Conservation (phyloP, 1,140 invertebrate species). For the Steinernema khuongi region DNA sequence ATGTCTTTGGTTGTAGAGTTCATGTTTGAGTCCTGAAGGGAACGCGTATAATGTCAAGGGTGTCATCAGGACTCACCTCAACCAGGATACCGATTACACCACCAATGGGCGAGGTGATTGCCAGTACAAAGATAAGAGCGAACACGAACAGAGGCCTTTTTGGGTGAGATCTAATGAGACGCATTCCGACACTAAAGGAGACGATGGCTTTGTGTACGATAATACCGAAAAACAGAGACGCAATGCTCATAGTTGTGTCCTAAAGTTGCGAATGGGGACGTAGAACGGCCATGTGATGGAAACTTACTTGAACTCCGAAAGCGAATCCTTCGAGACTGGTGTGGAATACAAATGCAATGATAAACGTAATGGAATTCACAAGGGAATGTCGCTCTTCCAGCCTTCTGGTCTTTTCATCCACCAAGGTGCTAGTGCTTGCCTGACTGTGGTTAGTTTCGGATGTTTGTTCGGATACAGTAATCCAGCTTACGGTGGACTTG, state of each 20-base stretch:
- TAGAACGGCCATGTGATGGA: conserved; percentile 25
- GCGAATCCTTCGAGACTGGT: conserved; percentile 72
- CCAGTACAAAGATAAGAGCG: conserved; percentile 65
- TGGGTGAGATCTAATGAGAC: conserved; percentile 66
- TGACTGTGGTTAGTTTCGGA: conserved; percentile 18
- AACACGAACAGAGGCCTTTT: conserved; percentile 63
- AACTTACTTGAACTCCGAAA: conserved; percentile 67
- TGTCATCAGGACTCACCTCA: conserved; percentile 26
- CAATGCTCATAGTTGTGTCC: conserved; percentile 54
- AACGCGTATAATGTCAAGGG: conserved; percentile 19
- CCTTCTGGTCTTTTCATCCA: neutral
- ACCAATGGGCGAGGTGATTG: conserved; percentile 67
- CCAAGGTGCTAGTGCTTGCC: neutral
- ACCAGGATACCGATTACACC: conserved; percentile 43
- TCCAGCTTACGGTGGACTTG: conserved; percentile 22
- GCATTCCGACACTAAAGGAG: conserved; percentile 66
- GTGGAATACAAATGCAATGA: conserved; percentile 66
- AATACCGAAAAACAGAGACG: conserved; percentile 64
- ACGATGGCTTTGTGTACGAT: conserved; percentile 66
- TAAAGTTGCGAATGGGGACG: conserved; percentile 8
- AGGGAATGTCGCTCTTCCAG: conserved; percentile 31
- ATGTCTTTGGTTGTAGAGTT: conserved; percentile 36
- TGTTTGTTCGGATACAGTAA: conserved; percentile 23
- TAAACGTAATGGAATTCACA: conserved; percentile 40
- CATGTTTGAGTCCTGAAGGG: conserved; percentile 33